These are phyloP conservation scores for Tethea ocularis DNA, from an alignment of 2,888 invertebrate genomes.

Conservation along the genomic window DNA sequence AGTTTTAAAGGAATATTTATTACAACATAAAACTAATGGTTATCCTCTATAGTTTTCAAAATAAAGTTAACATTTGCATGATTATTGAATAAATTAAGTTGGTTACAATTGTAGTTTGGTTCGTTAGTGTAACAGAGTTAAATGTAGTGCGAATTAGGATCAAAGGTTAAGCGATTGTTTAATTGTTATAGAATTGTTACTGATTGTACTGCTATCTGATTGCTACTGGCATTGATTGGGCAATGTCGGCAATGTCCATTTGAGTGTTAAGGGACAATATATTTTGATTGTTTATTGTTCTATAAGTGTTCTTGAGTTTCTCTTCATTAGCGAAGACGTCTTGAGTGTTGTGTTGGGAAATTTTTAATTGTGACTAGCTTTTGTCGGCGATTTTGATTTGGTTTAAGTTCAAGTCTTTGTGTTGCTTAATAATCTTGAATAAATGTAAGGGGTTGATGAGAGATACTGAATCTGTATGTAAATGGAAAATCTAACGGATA, in stretches of 20 bases:
- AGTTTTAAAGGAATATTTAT: conserved; percentile 53
- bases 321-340: conserved; percentile 5
- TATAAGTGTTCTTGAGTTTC: conserved; percentile 10
- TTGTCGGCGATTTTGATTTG: neutral
- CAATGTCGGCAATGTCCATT: conserved; percentile 17
- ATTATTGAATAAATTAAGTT: conserved; percentile 9
- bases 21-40: conserved; percentile 12
- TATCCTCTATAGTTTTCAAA: conserved; percentile 7
- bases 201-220: conserved; percentile 33
- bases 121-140: conserved; percentile 61
- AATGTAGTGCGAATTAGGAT: conserved; percentile 50
- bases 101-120: conserved; percentile 32
- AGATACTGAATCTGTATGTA: too few species aligned
- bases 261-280: conserved; percentile 7
- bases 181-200: conserved; percentile 58
- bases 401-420: too few species aligned
- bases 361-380: neutral
- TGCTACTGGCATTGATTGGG: conserved; percentile 35
- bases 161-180: conserved; percentile 35
- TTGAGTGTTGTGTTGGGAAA: conserved; percentile 3
- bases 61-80: conserved; percentile 18
- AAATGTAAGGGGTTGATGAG: too few species aligned
- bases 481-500: too few species aligned
- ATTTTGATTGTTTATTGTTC: conserved; percentile 9
- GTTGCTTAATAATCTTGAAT: too few species aligned